Conservation (phyloP, 1,140 invertebrate genomes). For the Cherax destructor region DNA sequence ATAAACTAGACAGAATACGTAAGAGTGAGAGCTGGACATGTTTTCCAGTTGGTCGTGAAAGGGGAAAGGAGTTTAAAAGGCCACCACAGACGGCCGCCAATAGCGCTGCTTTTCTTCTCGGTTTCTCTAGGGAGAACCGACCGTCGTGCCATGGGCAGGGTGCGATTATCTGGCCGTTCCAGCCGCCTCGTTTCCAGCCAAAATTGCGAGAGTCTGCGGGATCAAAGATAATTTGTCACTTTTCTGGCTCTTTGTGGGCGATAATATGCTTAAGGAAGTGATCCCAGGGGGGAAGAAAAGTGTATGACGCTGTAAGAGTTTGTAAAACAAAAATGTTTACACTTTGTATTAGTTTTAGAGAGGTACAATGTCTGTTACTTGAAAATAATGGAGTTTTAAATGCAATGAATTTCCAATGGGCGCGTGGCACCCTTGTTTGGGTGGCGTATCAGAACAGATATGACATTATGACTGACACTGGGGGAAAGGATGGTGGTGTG, state of each 20-base stretch:
- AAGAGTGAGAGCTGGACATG: constrained; percentile 42
- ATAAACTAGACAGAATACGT: constrained; percentile 32
- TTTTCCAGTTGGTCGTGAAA: constrained; percentile 9
- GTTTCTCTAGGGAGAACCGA: neutral
- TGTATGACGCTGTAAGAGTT: too few species aligned
- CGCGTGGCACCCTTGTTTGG: neutral
- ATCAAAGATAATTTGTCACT: constrained; percentile 38
- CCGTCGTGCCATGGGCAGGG: neutral
- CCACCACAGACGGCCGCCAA: neutral
- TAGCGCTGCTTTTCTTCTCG: neutral
- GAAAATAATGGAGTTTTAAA: neutral
- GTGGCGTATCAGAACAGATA: neutral
- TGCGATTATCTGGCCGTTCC: neutral
- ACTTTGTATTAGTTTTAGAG: neutral
- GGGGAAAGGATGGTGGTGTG: too few species aligned
- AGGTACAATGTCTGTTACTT: neutral
- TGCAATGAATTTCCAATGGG: constrained; percentile 9
- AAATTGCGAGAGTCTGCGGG: constrained; percentile 19
- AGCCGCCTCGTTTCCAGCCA: constrained; percentile 9
- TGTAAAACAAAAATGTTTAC: neutral
- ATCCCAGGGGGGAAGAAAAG: neutral
- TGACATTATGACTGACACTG: neutral
- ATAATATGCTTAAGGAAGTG: neutral
- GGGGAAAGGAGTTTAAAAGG: neutral
- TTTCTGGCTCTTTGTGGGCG: constrained; percentile 34